Percentiles rank a stretch among this genome's conserved stretches.
These are phyloP conservation scores for Macquaria australasica DNA, from an alignment of 2,113 vertebrate species.

Conservation along the genomic window DNA sequence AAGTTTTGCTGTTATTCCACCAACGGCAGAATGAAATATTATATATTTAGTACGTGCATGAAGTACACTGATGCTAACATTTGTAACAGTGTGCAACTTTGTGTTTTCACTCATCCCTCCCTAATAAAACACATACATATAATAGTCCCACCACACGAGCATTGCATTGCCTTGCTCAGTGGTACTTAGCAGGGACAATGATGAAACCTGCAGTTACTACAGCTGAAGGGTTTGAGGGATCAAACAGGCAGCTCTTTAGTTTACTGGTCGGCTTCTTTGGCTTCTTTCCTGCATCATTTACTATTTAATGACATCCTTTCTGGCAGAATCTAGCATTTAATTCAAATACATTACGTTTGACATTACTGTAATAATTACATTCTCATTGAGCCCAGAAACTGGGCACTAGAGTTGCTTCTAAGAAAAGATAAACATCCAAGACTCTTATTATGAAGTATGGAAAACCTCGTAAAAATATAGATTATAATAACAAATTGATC, in stretches of 20 bases:
- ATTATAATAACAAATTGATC: constrained; percentile 38
- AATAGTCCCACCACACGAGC: neutral
- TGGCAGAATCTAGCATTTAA: neutral
- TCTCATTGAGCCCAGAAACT: constrained; percentile 1
- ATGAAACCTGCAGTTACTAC: neutral
- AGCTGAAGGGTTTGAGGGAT: neutral
- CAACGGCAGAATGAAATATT: neutral
- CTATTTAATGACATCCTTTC: neutral
- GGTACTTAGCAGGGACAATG: neutral
- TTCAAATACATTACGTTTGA: neutral
- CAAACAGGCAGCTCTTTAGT: neutral
- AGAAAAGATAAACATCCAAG: constrained; percentile 19
- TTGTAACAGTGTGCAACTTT: neutral
- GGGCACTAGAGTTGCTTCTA: neutral
- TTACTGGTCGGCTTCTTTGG: neutral
- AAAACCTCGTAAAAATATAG: neutral
- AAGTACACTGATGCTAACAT: neutral
- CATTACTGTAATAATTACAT: constrained; percentile 4
- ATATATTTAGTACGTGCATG: neutral
- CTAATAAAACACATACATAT: neutral
- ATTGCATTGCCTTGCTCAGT: neutral
- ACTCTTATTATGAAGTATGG: neutral
- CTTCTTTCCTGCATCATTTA: neutral
- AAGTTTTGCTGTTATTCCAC: neutral
- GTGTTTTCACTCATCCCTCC: neutral